Conservation (phyloP, 2,888 invertebrate species). For the Temnothorax rugatulus region DNA sequence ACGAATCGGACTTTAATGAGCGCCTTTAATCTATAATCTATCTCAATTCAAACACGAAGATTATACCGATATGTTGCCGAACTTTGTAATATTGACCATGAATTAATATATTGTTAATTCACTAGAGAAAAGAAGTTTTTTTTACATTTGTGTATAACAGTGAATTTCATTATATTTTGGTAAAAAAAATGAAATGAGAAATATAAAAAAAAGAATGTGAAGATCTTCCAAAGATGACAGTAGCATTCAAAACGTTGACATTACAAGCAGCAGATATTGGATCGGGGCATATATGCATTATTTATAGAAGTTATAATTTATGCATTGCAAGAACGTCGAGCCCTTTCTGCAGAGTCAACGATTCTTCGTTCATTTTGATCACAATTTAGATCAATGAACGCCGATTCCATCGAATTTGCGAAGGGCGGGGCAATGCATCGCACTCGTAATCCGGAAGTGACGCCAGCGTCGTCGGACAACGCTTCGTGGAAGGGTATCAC, state of each 20-base stretch:
- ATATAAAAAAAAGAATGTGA: background rate
- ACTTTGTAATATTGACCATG: background rate
- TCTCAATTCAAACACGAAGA: slow-evolving; percentile 12
- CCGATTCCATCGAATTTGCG: background rate
- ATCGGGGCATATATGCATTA: background rate
- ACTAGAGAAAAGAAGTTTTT: background rate
- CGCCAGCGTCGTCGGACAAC: slow-evolving; percentile 23
- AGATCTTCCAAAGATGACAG: background rate
- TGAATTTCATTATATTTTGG: background rate
- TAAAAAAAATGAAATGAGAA: background rate
- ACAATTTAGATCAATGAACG: background rate
- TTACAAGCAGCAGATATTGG: background rate
- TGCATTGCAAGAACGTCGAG: background rate
- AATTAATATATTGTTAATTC: background rate
- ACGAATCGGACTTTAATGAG: slow-evolving; percentile 40
- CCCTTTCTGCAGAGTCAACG: background rate
- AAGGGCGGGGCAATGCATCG: slow-evolving; percentile 1
- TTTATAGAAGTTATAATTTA: slow-evolving; percentile 1
- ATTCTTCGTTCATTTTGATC: background rate
- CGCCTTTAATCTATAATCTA: slow-evolving; percentile 22
- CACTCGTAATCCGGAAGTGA: slow-evolving; percentile 22
- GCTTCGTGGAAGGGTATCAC: slow-evolving; percentile 22
- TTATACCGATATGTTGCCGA: background rate
- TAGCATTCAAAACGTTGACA: background rate
- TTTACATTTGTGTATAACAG: background rate